A percentile compares a stretch with the other conserved stretches of the same genome.
Evolutionary conservation across 2,888 invertebrate genomes (phyloP).

Genomic region (Ceraclea dissimilis): DNA sequence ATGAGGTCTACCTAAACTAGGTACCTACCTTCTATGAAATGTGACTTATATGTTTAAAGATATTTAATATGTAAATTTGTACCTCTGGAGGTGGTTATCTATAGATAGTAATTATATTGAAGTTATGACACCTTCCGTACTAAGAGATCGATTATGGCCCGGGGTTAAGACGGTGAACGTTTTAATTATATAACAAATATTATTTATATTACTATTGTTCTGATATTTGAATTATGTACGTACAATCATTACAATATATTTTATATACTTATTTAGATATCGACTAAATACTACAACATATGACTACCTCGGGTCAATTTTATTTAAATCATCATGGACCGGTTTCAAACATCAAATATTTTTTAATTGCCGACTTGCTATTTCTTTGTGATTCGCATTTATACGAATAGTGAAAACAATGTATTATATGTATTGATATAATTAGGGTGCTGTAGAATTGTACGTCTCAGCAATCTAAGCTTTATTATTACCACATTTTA

Average conservation of each 20-base stretch:
- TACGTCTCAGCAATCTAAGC: too few species aligned
- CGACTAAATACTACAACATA: neutral
- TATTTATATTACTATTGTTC: conserved; percentile 17
- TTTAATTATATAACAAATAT: conserved; percentile 18
- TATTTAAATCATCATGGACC: conserved; percentile 1
- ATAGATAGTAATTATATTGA: neutral
- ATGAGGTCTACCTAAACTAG: too few species aligned
- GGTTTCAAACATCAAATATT: neutral
- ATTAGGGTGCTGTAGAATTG: neutral
- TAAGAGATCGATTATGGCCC: conserved; percentile 12
- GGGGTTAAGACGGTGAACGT: conserved; percentile 10
- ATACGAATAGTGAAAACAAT: neutral
- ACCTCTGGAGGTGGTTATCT: neutral
- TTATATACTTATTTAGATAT: neutral
- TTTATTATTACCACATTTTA: too few species aligned
- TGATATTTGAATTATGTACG: neutral
- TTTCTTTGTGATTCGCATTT: neutral
- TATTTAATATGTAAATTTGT: too few species aligned
- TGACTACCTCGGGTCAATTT: neutral
- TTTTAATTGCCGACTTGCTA: neutral
- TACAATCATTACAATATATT: neutral
- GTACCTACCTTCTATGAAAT: too few species aligned
- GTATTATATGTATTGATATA: neutral
- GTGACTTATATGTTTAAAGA: too few species aligned
- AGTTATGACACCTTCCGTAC: conserved; percentile 13